A percentile compares a stretch with the other conserved stretches of the same genome.
Evolutionary conservation across 2,797 vertebrate species (phyloP).

Genomic region (Melanotaenia boesemani): DNA sequence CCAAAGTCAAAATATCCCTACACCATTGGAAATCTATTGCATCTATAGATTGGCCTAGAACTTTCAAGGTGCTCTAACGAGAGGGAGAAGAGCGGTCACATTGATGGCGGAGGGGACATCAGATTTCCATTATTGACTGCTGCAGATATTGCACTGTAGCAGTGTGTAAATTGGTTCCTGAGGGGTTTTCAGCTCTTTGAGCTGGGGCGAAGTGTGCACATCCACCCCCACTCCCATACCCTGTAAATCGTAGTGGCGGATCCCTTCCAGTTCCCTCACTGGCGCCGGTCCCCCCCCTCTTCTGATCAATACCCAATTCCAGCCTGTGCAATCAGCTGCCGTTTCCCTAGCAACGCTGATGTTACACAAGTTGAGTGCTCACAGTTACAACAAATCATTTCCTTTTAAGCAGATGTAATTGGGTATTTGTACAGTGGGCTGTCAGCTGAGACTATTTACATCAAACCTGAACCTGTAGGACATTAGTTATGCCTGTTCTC

Average conservation of each 20-base stretch:
- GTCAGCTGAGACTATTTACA: conserved; percentile 96
- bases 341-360: conserved; percentile 97
- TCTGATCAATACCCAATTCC: conserved; percentile 99
- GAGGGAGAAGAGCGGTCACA: conserved; percentile 89
- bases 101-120: conserved; percentile 93
- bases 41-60: conserved; percentile 82
- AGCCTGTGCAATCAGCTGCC: conserved; percentile 90
- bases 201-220: conserved; percentile 87
- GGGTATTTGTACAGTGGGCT: conserved; percentile 94
- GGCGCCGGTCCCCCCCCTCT: conserved; percentile 85
- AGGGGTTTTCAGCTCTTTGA: conserved; percentile 92
- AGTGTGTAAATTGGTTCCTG: conserved; percentile 98
- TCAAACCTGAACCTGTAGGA: conserved; percentile 88
- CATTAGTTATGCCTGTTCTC: conserved; percentile 93
- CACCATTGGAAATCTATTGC: conserved; percentile 82
- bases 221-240: conserved; percentile 79
- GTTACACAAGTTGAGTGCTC: conserved; percentile 94
- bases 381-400: conserved; percentile 97
- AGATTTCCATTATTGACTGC: conserved; percentile 99
- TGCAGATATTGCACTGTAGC: conserved; percentile 97
- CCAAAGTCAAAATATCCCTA: conserved; percentile 77
- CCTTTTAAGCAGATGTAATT: conserved; percentile 96
- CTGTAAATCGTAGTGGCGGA: conserved; percentile 93
- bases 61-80: conserved; percentile 91
- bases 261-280: conserved; percentile 90